Conservation (phyloP, 2,888 invertebrate species). For the Hirtodrosophila alboralis region DNA sequence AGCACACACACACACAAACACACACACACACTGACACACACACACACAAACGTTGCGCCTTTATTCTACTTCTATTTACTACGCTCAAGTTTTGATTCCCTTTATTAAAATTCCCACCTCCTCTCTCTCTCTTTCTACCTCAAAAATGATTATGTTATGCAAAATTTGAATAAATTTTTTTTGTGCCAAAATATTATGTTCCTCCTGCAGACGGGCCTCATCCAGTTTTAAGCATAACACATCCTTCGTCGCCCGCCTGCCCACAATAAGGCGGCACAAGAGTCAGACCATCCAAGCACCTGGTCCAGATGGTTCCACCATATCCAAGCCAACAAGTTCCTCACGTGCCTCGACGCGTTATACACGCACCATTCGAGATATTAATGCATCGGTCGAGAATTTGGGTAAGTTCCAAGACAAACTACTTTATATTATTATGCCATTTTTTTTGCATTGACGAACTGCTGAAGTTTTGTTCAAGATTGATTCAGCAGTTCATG, state of each 20-base stretch:
- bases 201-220: conserved; percentile 88
- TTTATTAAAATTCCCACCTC: conserved; percentile 30
- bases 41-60: conserved; percentile 24
- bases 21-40: conserved; percentile 12
- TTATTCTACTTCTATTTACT: conserved; percentile 27
- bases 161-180: conserved; percentile 30
- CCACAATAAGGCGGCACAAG: conserved; percentile 93
- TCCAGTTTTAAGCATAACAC: conserved; percentile 96
- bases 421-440: conserved; percentile 3
- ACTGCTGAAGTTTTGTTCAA: conserved; percentile 37
- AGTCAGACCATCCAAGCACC: conserved; percentile 91
- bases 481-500: conserved; percentile 44
- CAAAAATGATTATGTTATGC: not conserved
- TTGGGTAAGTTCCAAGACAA: conserved; percentile 85
- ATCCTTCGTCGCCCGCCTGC: conserved; percentile 95
- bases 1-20: conserved; percentile 15
- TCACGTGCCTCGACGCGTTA: conserved; percentile 84
- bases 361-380: conserved; percentile 88
- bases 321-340: conserved; percentile 77
- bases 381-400: conserved; percentile 90
- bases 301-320: conserved; percentile 77
- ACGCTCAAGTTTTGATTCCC: conserved; percentile 29
- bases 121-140: not conserved
- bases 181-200: conserved; percentile 22
- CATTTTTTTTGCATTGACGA: conserved; percentile 30